A percentile compares a stretch with the other conserved stretches of the same genome.
These are phyloP conservation scores for Telmatherina bonti DNA, from an alignment of 2,797 vertebrate species.

Conservation along the genomic window DNA sequence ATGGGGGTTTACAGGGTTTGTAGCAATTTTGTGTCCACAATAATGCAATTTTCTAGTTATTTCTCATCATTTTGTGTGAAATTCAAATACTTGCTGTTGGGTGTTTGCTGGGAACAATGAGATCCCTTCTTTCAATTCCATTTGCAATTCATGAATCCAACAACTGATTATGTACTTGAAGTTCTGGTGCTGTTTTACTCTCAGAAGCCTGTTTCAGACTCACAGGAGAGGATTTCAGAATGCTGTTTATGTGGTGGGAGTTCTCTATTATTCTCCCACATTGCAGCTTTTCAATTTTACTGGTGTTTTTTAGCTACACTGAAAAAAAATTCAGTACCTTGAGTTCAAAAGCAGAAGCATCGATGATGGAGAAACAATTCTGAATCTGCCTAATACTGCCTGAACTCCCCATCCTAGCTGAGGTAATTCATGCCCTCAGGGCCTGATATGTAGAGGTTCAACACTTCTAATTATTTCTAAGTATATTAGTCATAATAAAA, in stretches of 20 bases:
- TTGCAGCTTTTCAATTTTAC: background rate
- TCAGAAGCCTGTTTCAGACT: background rate
- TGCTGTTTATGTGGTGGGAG: background rate
- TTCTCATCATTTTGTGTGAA: background rate
- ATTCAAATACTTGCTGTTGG: background rate
- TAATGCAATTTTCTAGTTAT: conserved; percentile 21
- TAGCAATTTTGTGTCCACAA: conserved; percentile 14
- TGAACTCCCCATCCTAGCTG: too few species aligned
- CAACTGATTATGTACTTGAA: conserved; percentile 3
- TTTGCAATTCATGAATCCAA: conserved; percentile 13
- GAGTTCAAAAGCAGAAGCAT: background rate
- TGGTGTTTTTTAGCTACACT: background rate
- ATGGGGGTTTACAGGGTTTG: conserved; percentile 17
- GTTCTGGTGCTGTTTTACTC: background rate
- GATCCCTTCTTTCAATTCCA: background rate
- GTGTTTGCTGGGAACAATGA: conserved; percentile 7
- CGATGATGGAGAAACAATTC: too few species aligned
- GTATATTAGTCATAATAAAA: background rate
- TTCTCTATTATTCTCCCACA: background rate
- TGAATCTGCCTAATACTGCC: too few species aligned
- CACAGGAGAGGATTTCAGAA: background rate
- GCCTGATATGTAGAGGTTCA: too few species aligned
- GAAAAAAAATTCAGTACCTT: background rate
- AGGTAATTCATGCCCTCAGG: too few species aligned
- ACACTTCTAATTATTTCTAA: background rate